phyloP scores from a whole-genome alignment of 2,888 invertebrate species.

The Blomia tropicalis region DNA sequence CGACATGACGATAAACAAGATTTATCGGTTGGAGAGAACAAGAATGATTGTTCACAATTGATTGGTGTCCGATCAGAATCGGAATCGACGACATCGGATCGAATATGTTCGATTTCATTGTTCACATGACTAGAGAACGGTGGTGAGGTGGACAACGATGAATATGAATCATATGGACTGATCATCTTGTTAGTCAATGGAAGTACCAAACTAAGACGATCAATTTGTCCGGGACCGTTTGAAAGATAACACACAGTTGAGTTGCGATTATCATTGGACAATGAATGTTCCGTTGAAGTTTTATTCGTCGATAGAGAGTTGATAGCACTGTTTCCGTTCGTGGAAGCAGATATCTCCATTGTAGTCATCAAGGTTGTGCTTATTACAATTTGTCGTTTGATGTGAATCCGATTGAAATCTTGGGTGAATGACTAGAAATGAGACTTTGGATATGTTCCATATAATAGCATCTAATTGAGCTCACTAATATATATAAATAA shows the following conservation, averaged over 20 bases:
- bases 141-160: neutral
- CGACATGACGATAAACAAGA: neutral
- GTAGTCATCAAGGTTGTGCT: too few species aligned
- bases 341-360: neutral
- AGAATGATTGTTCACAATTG: neutral
- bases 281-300: too few species aligned
- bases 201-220: slow-evolving; percentile 8
- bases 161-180: neutral
- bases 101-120: neutral
- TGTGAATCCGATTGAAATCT: too few species aligned
- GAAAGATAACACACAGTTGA: neutral
- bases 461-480: too few species aligned
- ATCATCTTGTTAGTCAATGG: neutral
- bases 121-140: neutral
- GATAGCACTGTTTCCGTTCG: too few species aligned
- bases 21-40: neutral
- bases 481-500: too few species aligned
- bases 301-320: too few species aligned
- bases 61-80: slow-evolving; percentile 2
- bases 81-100: neutral
- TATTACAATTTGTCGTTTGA: too few species aligned
- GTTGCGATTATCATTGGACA: neutral
- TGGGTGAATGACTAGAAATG: too few species aligned
- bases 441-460: too few species aligned
- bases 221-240: neutral